These are phyloP conservation scores for human DNA, from an alignment of 2,113 vertebrate genomes.

Conservation along the genomic window DNA sequence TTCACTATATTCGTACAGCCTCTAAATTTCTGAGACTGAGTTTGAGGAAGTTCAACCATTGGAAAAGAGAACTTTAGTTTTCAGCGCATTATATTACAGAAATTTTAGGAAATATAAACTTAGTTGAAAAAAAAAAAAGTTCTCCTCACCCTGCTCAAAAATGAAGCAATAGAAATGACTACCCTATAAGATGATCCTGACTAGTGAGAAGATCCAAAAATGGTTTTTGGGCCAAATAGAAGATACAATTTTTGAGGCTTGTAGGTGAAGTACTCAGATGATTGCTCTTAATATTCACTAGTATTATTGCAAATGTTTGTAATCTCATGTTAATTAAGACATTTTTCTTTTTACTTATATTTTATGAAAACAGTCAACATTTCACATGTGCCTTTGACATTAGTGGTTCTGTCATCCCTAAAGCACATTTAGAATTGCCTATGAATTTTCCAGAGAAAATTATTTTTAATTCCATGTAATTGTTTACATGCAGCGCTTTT, in stretches of 20 bases:
- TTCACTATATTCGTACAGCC: background rate
- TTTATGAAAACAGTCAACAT: background rate
- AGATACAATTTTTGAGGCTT: background rate
- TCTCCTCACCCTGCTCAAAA: background rate
- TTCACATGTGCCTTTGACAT: background rate
- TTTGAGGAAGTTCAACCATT: background rate
- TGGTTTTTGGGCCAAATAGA: background rate
- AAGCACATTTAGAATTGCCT: background rate
- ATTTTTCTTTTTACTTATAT: background rate
- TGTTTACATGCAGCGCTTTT: background rate
- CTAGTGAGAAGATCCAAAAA: background rate
- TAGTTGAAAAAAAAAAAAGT: background rate
- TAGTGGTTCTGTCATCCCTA: background rate
- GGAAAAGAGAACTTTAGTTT: conserved; percentile 11
- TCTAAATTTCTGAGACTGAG: background rate
- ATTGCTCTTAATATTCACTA: background rate
- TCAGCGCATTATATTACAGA: background rate
- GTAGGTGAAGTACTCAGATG: background rate
- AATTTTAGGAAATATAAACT: background rate
- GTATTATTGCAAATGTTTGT: background rate
- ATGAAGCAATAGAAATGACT: background rate
- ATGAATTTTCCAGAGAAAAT: background rate
- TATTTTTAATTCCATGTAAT: background rate
- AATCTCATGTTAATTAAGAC: background rate
- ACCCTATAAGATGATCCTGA: too few relatives aligned